A percentile compares a stretch with the other conserved stretches of the same genome.
Conservation (phyloP, 2,797 vertebrate genomes). For the Karalla daura region DNA sequence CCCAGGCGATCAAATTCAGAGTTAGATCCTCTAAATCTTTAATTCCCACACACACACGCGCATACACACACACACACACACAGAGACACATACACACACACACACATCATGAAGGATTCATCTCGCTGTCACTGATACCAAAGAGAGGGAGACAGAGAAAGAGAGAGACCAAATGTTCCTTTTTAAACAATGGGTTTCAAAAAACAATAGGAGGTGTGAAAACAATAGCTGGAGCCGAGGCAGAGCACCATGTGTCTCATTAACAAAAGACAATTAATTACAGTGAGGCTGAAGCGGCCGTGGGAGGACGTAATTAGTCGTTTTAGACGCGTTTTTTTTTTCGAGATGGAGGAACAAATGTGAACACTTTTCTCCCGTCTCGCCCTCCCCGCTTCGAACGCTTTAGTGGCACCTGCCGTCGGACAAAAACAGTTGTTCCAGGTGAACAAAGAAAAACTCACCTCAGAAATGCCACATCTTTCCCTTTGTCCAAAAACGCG, state of each 20-base stretch:
- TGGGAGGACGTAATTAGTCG: slow-evolving; percentile 2
- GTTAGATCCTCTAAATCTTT: slow-evolving; percentile 59
- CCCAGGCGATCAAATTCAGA: slow-evolving; percentile 52
- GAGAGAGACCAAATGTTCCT: slow-evolving; percentile 43
- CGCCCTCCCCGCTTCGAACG: not conserved
- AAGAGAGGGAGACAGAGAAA: too few species aligned
- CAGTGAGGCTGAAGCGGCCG: slow-evolving; percentile 15
- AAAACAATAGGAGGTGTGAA: slow-evolving; percentile 71
- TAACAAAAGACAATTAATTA: slow-evolving; percentile 34
- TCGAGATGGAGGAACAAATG: not conserved
- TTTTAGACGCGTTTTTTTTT: slow-evolving; percentile 1
- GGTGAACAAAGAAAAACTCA: slow-evolving; percentile 70
- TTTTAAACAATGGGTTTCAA: slow-evolving; percentile 36
- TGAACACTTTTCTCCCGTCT: not conserved
- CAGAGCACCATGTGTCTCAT: slow-evolving; percentile 44
- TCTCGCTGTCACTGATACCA: slow-evolving; percentile 46
- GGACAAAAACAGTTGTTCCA: not conserved
- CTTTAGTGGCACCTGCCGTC: too few species aligned
- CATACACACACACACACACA: too few species aligned
- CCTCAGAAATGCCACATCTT: slow-evolving; percentile 63
- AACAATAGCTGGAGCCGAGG: slow-evolving; percentile 62
- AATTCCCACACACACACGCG: slow-evolving; percentile 41
- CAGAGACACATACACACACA: too few species aligned
- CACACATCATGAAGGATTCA: slow-evolving; percentile 48
- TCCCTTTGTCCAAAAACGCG: slow-evolving; percentile 6